Base-by-base conservation (phyloP, 2,113 vertebrate genomes). In the Myanophis thanlyinensis region DNA sequence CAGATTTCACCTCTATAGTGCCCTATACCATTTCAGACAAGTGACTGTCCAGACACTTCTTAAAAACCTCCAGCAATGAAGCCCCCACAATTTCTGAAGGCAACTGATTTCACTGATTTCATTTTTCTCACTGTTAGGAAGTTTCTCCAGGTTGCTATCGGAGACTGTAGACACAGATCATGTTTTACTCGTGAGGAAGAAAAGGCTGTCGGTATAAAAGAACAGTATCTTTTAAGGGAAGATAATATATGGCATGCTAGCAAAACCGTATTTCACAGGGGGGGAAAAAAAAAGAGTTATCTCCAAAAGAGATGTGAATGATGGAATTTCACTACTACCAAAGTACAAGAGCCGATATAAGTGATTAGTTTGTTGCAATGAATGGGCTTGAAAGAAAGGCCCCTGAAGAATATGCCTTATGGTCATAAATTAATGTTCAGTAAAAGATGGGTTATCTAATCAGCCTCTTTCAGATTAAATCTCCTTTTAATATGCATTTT, bases 391-490 rank as follows among this genome's bases (percentile, higher is more conserved):
- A 95, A 97, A 85, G 96, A 96, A 96, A 95, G 93, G 89, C 87
- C 96, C 94, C 92, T 46, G 92, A 89, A 97, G 96, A 96, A 97
- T 95, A 97, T 97, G 91, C 91, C 94, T 95, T 97, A 96, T 94
- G 80, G 89, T 95, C 94, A 95, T 97, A 97, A 97, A 97, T 97
- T 97, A 97, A 96, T 94, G 95, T 96, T 97, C 96, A 96, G 93
- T 94, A 91, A 85, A 94, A 96, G 92, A 94, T 94, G 91, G 87
- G 89, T 93, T 96, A 94, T 95, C 90, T 94, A 96, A 96, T 95
- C 96, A 67, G 93, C 95, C 9, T 87, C 90, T 95, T 96, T 95
- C 73, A 92, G 95, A 94, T 93, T 97, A 95, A 96, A 59, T 95
- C 93, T 89, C 53, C 96, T 95, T 95, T 97, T 48, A 97, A 95